Evolutionary conservation across 2,113 vertebrate species (phyloP).

Genomic region (Plotosus lineatus): DNA sequence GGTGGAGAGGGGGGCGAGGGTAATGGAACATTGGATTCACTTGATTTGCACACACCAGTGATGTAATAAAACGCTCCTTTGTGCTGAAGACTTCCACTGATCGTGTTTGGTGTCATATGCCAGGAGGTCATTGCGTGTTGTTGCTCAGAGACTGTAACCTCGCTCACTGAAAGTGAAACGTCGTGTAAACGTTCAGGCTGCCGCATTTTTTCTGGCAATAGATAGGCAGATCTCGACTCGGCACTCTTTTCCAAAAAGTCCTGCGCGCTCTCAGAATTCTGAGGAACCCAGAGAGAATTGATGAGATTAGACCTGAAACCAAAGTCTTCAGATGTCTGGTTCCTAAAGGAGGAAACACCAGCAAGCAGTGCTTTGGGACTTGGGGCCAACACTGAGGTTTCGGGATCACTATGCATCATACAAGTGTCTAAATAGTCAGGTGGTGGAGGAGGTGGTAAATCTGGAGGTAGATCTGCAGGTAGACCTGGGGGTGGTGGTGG

Average conservation of each 20-base stretch:
- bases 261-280: constrained; percentile 47
- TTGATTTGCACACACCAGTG: constrained; percentile 67
- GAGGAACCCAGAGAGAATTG: constrained; percentile 52
- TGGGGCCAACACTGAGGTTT: constrained; percentile 44
- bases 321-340: constrained; percentile 36
- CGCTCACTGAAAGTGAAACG: constrained; percentile 61
- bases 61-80: constrained; percentile 79
- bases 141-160: constrained; percentile 56
- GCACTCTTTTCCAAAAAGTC: constrained; percentile 57
- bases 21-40: constrained; percentile 48
- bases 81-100: constrained; percentile 72
- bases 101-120: constrained; percentile 50
- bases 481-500: constrained; percentile 51
- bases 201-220: constrained; percentile 59
- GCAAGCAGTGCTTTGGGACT: constrained; percentile 37
- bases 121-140: constrained; percentile 46
- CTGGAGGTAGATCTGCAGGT: constrained; percentile 26
- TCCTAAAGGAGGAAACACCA: not conserved
- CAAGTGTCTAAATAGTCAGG: constrained; percentile 65
- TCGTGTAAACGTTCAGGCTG: constrained; percentile 65
- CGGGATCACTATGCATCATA: constrained; percentile 64
- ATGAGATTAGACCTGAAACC: constrained; percentile 50
- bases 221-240: constrained; percentile 55
- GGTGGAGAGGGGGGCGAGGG: not conserved
- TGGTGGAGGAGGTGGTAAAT: constrained; percentile 55